Percentiles rank a stretch among this genome's conserved stretches.
Evolutionary conservation across 2,888 invertebrate genomes (phyloP).

Genomic region (Galerucella nymphaeae): DNA sequence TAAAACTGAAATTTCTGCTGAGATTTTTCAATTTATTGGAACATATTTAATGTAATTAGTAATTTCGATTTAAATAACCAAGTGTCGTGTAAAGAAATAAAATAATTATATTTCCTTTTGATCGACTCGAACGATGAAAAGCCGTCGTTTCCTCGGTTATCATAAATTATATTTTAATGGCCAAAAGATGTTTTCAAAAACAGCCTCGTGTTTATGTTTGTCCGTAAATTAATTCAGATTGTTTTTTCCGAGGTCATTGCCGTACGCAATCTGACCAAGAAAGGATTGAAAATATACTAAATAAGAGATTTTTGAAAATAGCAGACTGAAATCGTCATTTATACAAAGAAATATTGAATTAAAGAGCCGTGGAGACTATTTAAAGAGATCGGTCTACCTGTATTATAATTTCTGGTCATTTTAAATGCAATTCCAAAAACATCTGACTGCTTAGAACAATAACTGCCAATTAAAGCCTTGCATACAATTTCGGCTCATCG

Average conservation of each 20-base stretch:
- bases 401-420: too few species aligned
- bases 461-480: too few species aligned
- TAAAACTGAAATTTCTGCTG: too few species aligned
- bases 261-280: too few species aligned
- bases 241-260: neutral
- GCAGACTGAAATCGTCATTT: too few species aligned
- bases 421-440: too few species aligned
- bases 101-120: conserved; percentile 28
- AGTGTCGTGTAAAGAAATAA: conserved; percentile 24
- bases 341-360: too few species aligned
- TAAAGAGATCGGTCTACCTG: too few species aligned
- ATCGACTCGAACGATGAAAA: conserved; percentile 26
- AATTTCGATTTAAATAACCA: neutral
- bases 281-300: neutral
- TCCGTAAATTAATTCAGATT: conserved; percentile 31
- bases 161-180: conserved; percentile 34
- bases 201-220: conserved; percentile 12
- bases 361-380: too few species aligned
- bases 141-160: conserved; percentile 16
- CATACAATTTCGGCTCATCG: too few species aligned
- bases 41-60: neutral
- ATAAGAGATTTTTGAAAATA: neutral
- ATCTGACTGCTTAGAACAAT: too few species aligned
- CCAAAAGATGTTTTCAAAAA: conserved; percentile 36
- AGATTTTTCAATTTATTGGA: neutral